Evolutionary conservation across 2,797 vertebrate genomes (phyloP), one percentile per base, ranked within the genome.

Genomic region (Mycteria americana): DNA sequence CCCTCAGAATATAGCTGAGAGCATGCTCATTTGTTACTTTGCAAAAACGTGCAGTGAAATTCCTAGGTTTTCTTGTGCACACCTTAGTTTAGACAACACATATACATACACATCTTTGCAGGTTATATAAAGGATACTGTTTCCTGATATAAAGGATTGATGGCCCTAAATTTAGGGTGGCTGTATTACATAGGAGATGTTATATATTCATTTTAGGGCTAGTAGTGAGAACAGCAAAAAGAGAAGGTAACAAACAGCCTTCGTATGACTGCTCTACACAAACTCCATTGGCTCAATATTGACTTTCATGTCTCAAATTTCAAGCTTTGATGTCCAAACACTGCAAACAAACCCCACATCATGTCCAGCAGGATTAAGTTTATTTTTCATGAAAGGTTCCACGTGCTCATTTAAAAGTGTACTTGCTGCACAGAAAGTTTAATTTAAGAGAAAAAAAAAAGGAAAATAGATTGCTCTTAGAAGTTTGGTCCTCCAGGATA

Each of bases 321-420:
- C 78, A 91, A 77, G 33, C 85, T 80, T 88, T 73, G 27, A 25
- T 79, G n/a, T 85, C 75, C 92, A 91, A 92, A 85, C 75, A 88
- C 57, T 92, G 91, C 35, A 92, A 92, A 87, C 35, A 70, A 83
- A 74, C 22, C 74, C 77, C 80, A 85, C 33, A 63, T 63, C 35
- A 19, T 18, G 43, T 89, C 91, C 67, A 89, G 87, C 89, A 96
- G 50, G 65, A 89, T 85, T 76, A 82, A 45, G n/a, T 93, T 97
- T 96, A 95, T 91, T 97, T 95, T 86, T 89, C 73, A 78, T 30
- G n/a, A 93, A 78, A 93, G 13, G 68, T 94, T 95, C 84, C 89
- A 94, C 75, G 78, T 62, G 79, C 76, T 93, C 48, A 83, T 85
- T 79, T 91, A 62, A 57, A 90, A 93, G 41, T 39, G 43, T 95